Evolutionary conservation across 2,888 invertebrate genomes (phyloP), one percentile per base, ranked within the genome.

Genomic region (Lochmaea crataegi): DNA sequence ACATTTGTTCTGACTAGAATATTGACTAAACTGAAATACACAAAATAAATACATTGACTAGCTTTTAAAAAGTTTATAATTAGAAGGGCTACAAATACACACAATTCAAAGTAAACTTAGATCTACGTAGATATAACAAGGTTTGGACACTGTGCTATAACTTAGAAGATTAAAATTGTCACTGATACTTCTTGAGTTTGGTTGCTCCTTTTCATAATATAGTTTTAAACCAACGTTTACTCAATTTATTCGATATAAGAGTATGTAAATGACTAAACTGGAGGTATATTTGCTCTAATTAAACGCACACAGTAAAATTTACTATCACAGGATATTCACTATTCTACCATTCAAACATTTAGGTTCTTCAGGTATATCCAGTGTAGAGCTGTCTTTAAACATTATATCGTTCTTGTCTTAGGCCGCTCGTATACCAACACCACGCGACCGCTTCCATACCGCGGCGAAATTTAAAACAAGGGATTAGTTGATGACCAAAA

Each of bases 91-190:
- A 81, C 81, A 79, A 80, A 79, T 81, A 80, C 80, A 81, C 81
- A 80, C 80, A 81, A 81, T 80, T 79, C 75, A 79, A 81, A 79
- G 78, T 79, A 78, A 82, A 81, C 80, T 82, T 80, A 81, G 80
- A 78, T 80, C 81, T 82, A 80, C 74, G 80, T 77, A 81, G 80
- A 80, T 80, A 77, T 78, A 78, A 78, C 76, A 78, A 76, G 77
- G 79, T 79, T 78, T 81, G 80, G 81, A 82, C 81, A 82, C 80
- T 80, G 80, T 82, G 82, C 81, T 80, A 80, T 78, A 80, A 76
- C 77, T 78, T 72, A 76, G 69, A 73, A 73, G 41, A 68, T 66
- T 45, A 70, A 69, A 69, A 75, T 74, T 63, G 72, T 72, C 72
- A 74, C 74, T 73, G 77, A 69, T 70, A 75, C 75, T 76, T 71